Evolutionary conservation across 2,797 vertebrate species (phyloP).

Genomic region (Tangara arthus): DNA sequence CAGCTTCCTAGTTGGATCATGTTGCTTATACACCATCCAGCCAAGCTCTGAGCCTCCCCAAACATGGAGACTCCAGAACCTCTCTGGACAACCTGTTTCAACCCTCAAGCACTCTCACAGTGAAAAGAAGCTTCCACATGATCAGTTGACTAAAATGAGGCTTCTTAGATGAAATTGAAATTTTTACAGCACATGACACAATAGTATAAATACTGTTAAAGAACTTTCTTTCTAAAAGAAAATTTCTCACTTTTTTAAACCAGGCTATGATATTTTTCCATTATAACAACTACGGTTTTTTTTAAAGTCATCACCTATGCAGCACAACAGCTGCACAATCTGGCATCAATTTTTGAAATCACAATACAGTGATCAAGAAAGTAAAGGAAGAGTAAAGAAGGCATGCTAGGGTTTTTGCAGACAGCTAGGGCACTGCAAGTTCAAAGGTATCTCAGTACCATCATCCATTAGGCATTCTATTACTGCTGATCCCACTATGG

Average conservation of each 20-base stretch:
- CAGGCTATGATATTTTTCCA: not conserved
- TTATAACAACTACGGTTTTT: not conserved
- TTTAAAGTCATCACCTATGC: not conserved
- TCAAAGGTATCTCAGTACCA: not conserved
- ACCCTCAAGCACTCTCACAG: not conserved
- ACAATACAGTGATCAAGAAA: not conserved
- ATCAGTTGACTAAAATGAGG: not conserved
- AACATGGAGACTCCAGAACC: not conserved
- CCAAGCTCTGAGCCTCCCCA: not conserved
- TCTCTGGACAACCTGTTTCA: not conserved
- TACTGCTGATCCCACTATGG: not conserved
- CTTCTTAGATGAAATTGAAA: not conserved
- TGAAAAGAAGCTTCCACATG: not conserved
- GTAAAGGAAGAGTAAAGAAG: not conserved
- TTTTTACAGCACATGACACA: not conserved
- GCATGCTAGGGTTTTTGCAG: not conserved
- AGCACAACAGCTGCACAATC: not conserved
- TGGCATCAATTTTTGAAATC: not conserved
- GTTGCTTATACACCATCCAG: not conserved
- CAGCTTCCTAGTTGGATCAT: not conserved
- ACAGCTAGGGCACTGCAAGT: not conserved
- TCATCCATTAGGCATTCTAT: not conserved
- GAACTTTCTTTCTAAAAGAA: not conserved
- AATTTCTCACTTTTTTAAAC: not conserved
- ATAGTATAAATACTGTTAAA: not conserved